phyloP scores from a whole-genome alignment of 2,888 invertebrate genomes.

The Hyposoter dolosus region DNA sequence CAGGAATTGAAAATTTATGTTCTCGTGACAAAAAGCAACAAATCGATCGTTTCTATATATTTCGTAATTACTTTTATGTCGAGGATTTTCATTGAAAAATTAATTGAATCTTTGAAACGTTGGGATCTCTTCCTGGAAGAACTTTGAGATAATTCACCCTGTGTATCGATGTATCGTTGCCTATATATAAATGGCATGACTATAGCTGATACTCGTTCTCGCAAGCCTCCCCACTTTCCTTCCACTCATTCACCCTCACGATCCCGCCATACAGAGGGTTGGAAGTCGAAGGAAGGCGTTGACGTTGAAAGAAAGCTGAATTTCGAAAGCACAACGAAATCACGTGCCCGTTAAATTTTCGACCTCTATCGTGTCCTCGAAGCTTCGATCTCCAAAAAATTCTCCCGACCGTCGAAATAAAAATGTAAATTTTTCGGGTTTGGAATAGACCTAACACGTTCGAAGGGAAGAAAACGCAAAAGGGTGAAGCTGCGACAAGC shows the following conservation, averaged over 20 bases:
- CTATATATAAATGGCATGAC: constrained; percentile 1
- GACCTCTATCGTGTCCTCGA: not conserved
- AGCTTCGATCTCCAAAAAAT: not conserved
- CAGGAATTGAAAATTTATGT: constrained; percentile 5
- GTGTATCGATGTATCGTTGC: not conserved
- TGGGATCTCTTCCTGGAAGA: not conserved
- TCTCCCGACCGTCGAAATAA: not conserved
- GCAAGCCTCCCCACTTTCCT: constrained; percentile 34
- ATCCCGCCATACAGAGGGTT: constrained; percentile 55
- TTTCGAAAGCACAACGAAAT: constrained; percentile 40
- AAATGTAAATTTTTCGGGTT: constrained; percentile 5
- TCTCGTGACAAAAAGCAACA: constrained; percentile 14
- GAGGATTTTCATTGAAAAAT: constrained; percentile 9
- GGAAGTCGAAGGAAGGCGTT: constrained; percentile 67
- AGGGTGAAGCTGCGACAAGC: not conserved
- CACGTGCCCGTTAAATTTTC: constrained; percentile 26
- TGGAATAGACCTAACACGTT: not conserved
- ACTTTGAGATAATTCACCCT: constrained; percentile 31
- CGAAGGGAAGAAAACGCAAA: not conserved
- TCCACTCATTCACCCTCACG: constrained; percentile 62
- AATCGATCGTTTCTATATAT: not conserved
- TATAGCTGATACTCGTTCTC: constrained; percentile 47
- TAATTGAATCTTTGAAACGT: constrained; percentile 11
- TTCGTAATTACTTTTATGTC: not conserved
- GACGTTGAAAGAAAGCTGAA: constrained; percentile 51